phyloP scores from a whole-genome alignment of 1,140 invertebrate genomes.

The Drosophila azteca region DNA sequence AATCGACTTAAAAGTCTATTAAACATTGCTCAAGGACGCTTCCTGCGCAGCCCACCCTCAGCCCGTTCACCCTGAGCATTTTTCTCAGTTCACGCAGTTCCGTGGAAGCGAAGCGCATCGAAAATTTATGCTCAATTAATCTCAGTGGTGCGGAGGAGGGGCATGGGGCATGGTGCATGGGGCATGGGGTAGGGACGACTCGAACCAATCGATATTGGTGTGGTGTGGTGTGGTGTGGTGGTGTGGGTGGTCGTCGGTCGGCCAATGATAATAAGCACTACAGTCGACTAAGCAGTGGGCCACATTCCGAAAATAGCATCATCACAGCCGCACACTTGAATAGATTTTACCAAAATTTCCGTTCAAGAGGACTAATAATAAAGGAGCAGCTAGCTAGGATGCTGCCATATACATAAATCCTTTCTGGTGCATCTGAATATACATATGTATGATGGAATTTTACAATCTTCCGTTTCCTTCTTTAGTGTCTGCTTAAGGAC shows the following conservation, averaged over 20 bases:
- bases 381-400: neutral
- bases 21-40: constrained; percentile 49
- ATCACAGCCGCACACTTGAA: neutral
- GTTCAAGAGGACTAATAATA: too few relatives aligned
- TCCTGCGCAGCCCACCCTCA: neutral
- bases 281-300: neutral
- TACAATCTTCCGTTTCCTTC: too few relatives aligned
- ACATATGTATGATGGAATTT: too few relatives aligned
- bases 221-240: neutral
- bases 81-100: constrained; percentile 46
- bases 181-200: neutral
- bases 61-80: constrained; percentile 18
- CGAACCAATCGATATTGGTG: constrained; percentile 28
- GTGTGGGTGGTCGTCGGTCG: constrained; percentile 4
- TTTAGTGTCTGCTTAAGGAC: too few relatives aligned
- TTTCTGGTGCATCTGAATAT: too few relatives aligned
- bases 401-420: neutral
- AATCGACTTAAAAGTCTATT: constrained; percentile 59
- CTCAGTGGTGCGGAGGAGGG: constrained; percentile 26
- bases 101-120: constrained; percentile 31
- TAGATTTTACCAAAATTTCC: too few relatives aligned
- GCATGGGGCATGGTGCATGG: neutral
- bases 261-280: constrained; percentile 37
- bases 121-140: constrained; percentile 69
- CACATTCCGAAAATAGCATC: constrained; percentile 13